Evolutionary conservation across 2,113 vertebrate genomes (phyloP), one percentile per base, ranked within the genome.

Genomic region (Malurus cyaneus): DNA sequence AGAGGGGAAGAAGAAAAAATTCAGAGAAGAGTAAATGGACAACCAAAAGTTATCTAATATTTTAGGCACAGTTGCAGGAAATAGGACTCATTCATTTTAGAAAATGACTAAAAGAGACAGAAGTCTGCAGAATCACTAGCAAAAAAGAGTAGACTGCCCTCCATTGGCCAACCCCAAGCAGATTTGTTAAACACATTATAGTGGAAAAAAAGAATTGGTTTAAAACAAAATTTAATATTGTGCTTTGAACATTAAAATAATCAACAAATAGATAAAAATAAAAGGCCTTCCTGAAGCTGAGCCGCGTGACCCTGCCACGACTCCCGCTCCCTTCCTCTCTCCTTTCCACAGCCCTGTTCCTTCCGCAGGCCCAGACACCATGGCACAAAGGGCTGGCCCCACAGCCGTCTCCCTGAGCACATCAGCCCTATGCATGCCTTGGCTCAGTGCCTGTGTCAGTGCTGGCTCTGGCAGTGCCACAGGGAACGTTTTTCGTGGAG

Each of bases 271-370:
- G n/a, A n/a, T n/a, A n/a, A n/a, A n/a, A n/a, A n/a, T n/a, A n/a
- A n/a, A n/a, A n/a, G 95, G 88, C 83, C 95, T 94, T 94, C 87
- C 96, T 9, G 8, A 89, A 89, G 80, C 42, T 1, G 1, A 93
- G 94, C 92, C 94, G 86, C 47, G 41, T 97, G 97, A 97, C 97
- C 96, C 39, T 59, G 56, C 87, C 1, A 0, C 0, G 61, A 92
- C 91, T 91, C 92, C 46, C 54, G 56, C 95, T 97, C 86, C 67
- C 91, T 97, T 97, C 96, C 97, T 93, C 88, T 97, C 97, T 91
- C 42, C 86, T 92, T 96, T 84, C 71, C 71, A 82, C 44, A 66
- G 10, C 80, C 42, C 73, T 21, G 32, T 46, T 90, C 19, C 66
- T 97, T 95, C 94, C 4, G 15, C 87, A 76, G 50, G 20, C 72